phyloP scores from a whole-genome alignment of 2,797 vertebrate genomes.

The Epinephelus coioides region DNA sequence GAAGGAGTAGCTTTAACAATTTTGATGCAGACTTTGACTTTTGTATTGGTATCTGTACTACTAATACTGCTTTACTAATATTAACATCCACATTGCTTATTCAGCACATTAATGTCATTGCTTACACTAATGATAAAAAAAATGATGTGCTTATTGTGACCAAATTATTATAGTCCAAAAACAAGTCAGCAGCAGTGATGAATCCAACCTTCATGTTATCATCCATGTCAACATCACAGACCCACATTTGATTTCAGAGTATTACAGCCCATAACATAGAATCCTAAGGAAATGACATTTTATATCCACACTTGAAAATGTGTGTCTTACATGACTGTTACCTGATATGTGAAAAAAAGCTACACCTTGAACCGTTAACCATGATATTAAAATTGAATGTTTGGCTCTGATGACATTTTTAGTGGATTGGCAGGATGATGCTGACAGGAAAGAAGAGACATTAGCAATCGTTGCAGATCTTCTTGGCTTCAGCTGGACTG shows the following conservation, averaged over 20 bases:
- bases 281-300: slow-evolving; percentile 23
- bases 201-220: slow-evolving; percentile 53
- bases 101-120: slow-evolving; percentile 36
- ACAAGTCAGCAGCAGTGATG: slow-evolving; percentile 22
- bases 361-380: slow-evolving; percentile 5
- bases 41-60: slow-evolving; percentile 23
- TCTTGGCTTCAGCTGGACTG: slow-evolving; percentile 99
- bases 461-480: slow-evolving; percentile 96
- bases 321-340: slow-evolving; percentile 29
- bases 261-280: slow-evolving; percentile 63
- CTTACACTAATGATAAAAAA: slow-evolving; percentile 44
- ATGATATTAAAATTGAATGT: slow-evolving; percentile 52
- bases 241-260: slow-evolving; percentile 56
- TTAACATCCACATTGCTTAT: slow-evolving; percentile 39
- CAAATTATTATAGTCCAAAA: slow-evolving; percentile 32
- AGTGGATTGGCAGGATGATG: slow-evolving; percentile 93
- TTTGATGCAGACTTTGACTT: slow-evolving; percentile 27
- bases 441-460: slow-evolving; percentile 94
- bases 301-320: slow-evolving; percentile 5
- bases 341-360: slow-evolving; percentile 16
- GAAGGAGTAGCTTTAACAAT: slow-evolving; percentile 27
- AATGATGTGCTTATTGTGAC: slow-evolving; percentile 35
- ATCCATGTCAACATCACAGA: slow-evolving; percentile 64
- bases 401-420: slow-evolving; percentile 70
- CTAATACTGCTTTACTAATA: slow-evolving; percentile 71